These are phyloP conservation scores for Nomada hirtipes DNA, from an alignment of 2,888 invertebrate genomes.

Conservation along the genomic window DNA sequence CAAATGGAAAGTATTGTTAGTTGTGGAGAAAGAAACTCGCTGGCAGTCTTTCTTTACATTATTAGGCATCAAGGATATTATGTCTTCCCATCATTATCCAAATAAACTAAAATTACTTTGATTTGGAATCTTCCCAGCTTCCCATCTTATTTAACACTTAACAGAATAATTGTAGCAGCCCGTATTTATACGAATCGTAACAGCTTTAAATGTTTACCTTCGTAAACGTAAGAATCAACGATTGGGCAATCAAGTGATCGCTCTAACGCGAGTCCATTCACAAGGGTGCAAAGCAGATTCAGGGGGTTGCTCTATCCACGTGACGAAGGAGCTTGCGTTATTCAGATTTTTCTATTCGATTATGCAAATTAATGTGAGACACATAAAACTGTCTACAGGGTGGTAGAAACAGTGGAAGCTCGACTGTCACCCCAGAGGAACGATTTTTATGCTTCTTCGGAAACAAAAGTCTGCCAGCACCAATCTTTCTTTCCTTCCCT, in stretches of 20 bases:
- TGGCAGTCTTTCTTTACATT: not conserved
- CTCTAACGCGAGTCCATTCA: not conserved
- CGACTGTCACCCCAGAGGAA: conserved; percentile 36
- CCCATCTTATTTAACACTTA: not conserved
- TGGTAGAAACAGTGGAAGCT: conserved; percentile 25
- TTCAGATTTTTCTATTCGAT: conserved; percentile 83
- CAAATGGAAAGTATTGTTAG: not conserved
- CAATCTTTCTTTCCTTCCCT: conserved; percentile 70
- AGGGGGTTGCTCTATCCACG: conserved; percentile 22
- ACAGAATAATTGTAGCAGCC: not conserved
- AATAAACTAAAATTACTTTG: not conserved
- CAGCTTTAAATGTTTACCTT: conserved; percentile 24
- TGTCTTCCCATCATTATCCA: not conserved
- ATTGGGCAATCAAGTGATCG: conserved; percentile 60
- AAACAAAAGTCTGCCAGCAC: conserved; percentile 81
- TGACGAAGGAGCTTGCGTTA: conserved; percentile 73
- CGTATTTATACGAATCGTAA: not conserved
- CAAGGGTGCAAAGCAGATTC: conserved; percentile 17
- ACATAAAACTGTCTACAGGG: conserved; percentile 81
- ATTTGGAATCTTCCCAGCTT: not conserved
- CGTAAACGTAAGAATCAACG: not conserved
- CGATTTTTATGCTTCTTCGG: conserved; percentile 82
- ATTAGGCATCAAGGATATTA: not conserved
- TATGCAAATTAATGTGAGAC: conserved; percentile 83
- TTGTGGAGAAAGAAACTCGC: not conserved